A percentile compares a stretch with the other conserved stretches of the same genome.
Conservation (phyloP, 1,140 invertebrate species). For the Pantala flavescens region DNA sequence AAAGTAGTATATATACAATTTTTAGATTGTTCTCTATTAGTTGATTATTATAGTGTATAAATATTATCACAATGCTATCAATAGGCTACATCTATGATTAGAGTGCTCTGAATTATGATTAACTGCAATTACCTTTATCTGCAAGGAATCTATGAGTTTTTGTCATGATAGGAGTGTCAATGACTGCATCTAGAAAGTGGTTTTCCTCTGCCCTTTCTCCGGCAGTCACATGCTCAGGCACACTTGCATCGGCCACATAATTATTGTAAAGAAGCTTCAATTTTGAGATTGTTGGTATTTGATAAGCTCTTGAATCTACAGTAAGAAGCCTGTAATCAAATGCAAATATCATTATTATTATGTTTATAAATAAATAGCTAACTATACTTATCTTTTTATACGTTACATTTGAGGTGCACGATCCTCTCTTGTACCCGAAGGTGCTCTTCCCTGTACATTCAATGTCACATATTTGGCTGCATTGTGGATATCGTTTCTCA, state of each 20-base stretch:
- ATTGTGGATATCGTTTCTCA: conserved; percentile 59
- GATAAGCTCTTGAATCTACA: conserved; percentile 44
- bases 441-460: conserved; percentile 60
- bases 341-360: neutral
- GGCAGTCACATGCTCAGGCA: conserved; percentile 66
- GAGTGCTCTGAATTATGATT: too few species aligned
- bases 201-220: conserved; percentile 63
- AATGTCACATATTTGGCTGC: conserved; percentile 51
- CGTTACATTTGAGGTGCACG: conserved; percentile 41
- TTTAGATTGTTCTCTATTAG: too few species aligned
- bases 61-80: too few species aligned
- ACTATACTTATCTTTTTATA: neutral
- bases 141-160: conserved; percentile 60
- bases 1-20: too few species aligned
- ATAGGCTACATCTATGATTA: too few species aligned
- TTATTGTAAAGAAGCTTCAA: conserved; percentile 60
- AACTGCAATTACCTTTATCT: conserved; percentile 55
- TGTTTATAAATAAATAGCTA: neutral
- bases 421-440: conserved; percentile 51
- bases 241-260: conserved; percentile 58
- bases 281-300: conserved; percentile 54
- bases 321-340: conserved; percentile 44
- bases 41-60: too few species aligned
- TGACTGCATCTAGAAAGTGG: conserved; percentile 59
- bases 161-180: conserved; percentile 62